Conservation (phyloP, 2,888 invertebrate species). For the Nemoura dubitans region DNA sequence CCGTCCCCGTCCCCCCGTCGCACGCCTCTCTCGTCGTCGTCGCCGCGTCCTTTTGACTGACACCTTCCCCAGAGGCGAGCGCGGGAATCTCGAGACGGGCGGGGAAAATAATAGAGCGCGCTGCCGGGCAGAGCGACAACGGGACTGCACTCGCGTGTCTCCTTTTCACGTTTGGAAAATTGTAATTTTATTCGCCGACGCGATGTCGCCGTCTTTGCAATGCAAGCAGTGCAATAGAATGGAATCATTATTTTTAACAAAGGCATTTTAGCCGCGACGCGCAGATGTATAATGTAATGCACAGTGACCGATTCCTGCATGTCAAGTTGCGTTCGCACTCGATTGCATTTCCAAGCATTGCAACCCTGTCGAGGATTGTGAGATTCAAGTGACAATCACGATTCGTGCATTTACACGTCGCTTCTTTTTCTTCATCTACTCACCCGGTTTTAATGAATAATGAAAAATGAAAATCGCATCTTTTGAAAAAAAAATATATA, state of each 20-base stretch:
- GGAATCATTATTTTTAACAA: slow-evolving; percentile 12
- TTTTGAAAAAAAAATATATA: not conserved
- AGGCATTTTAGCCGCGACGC: not conserved
- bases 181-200: not conserved
- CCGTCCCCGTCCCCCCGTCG: not conserved
- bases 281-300: not conserved
- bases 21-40: not conserved
- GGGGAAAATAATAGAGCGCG: not conserved
- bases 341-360: not conserved
- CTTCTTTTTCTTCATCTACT: not conserved
- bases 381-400: not conserved
- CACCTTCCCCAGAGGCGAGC: not conserved
- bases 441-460: not conserved
- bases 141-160: not conserved
- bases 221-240: not conserved
- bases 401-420: not conserved
- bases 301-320: not conserved
- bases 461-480: slow-evolving; percentile 1
- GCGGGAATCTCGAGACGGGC: not conserved
- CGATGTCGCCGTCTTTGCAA: not conserved
- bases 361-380: not conserved
- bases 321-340: not conserved
- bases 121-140: not conserved
- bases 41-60: not conserved
- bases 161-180: not conserved